Evolutionary conservation across 1,140 invertebrate species (phyloP).

Genomic region (Drosophila parabipectinata): DNA sequence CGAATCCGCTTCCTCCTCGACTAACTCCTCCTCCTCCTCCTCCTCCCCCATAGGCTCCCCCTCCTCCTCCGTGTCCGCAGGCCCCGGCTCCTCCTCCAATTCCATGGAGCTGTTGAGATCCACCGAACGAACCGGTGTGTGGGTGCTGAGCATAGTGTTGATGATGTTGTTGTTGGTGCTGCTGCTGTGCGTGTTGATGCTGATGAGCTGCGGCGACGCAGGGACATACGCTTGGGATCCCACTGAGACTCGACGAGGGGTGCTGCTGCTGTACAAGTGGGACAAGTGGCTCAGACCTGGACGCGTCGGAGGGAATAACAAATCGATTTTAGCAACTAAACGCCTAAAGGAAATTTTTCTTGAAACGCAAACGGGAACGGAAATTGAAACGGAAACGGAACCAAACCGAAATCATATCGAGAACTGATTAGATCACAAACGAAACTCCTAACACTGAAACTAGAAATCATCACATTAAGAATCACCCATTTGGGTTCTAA

Average conservation of each 20-base stretch:
- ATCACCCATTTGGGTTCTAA: not conserved
- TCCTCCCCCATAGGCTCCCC: slow-evolving; percentile 69
- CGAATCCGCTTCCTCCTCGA: slow-evolving; percentile 84
- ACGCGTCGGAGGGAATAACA: slow-evolving; percentile 43
- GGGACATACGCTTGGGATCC: slow-evolving; percentile 83
- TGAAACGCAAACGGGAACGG: slow-evolving; percentile 46
- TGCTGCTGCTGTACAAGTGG: slow-evolving; percentile 84
- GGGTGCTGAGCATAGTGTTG: slow-evolving; percentile 77
- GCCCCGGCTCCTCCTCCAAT: slow-evolving; percentile 68
- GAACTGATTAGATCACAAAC: slow-evolving; percentile 35
- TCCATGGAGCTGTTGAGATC: slow-evolving; percentile 84
- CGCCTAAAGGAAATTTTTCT: slow-evolving; percentile 11
- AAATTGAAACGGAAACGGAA: slow-evolving; percentile 10
- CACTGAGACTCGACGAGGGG: slow-evolving; percentile 84
- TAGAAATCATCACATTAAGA: slow-evolving; percentile 13
- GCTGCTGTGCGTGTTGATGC: slow-evolving; percentile 75
- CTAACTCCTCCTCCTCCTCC: slow-evolving; percentile 71
- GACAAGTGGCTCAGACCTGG: slow-evolving; percentile 84
- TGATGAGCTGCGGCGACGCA: slow-evolving; percentile 82
- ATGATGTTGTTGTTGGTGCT: slow-evolving; percentile 61
- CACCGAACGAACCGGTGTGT: slow-evolving; percentile 77
- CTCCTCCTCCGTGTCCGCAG: slow-evolving; percentile 76
- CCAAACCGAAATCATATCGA: slow-evolving; percentile 48
- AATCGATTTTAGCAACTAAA: slow-evolving; percentile 29
- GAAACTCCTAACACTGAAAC: slow-evolving; percentile 41